Base-by-base conservation (phyloP, 2,888 invertebrate genomes). In the Lottia scabra region DNA sequence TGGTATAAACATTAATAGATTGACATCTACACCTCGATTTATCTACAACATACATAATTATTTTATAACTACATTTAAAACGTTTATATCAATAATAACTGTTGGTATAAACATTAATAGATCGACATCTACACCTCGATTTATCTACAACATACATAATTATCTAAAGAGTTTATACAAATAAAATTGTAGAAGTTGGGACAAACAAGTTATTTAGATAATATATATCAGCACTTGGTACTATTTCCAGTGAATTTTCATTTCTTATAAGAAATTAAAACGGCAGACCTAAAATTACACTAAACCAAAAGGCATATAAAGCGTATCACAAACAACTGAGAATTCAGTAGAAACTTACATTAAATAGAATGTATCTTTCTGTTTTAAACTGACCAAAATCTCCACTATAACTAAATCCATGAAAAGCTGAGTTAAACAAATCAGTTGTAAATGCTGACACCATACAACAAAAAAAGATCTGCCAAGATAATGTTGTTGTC, bases 401-500 rank as follows among this genome's bases (percentile, higher is more conserved):
- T 10, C 89, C 88, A 19, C 82, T 82, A 75, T 84, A 85, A 4
- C 76, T 68, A 75, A 89, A 89, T 10, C 85, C 84, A 66, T 82
- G 77, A 74, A 88, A 87, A 6, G 88, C 85, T 0, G 88, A 88
- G 80, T 89, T 89, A 77, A 89, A 88, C 27, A 89, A 80, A 72
- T 87, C 88, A 6, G 88, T 87, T 13, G 89, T 89, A 75, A 88
- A 87, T 3, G 88, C 84, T n/a, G 89, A 83, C 45, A 90, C 80
- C 84, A 90, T 90, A 75, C 90, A 90, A 73, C 90, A 90, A 76
- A 90, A 90, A 80, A 90, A 90, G 23, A 90, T 89, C 83, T 90
- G 89, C 90, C 90, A 90, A 10, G 90, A 88, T 65, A 90, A 79
- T 43, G 88, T 88, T 70, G 87, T 87, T 15, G 88, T 88, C 90